phyloP scores from a whole-genome alignment of 2,888 invertebrate genomes.

The Apotomis betuletana region DNA sequence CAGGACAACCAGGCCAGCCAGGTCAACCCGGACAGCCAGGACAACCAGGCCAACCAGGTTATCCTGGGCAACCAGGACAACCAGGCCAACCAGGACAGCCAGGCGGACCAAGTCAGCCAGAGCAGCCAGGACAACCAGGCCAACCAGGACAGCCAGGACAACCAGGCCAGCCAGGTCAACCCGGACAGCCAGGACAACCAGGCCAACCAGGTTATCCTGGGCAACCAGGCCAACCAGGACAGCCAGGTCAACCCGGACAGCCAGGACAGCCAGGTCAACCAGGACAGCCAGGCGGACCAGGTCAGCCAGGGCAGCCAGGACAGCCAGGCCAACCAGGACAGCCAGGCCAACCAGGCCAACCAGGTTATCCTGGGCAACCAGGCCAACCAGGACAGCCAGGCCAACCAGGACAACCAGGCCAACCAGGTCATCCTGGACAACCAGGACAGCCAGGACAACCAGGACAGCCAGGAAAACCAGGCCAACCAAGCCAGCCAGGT shows the following conservation, averaged over 20 bases:
- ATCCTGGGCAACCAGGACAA: background rate
- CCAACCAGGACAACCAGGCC: background rate
- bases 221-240: too few relatives aligned
- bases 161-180: background rate
- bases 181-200: background rate
- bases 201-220: too few relatives aligned
- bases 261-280: too few relatives aligned
- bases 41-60: background rate
- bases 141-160: background rate
- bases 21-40: background rate
- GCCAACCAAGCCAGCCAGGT: background rate
- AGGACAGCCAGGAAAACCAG: background rate
- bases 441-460: background rate
- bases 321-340: background rate
- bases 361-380: background rate
- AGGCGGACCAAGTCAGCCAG: background rate
- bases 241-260: conserved; percentile 7
- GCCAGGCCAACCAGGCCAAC: background rate
- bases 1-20: background rate
- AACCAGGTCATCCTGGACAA: background rate
- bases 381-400: background rate
- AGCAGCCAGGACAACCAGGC: background rate
- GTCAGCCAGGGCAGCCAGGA: background rate
- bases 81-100: background rate
- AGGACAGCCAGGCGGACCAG: conserved; percentile 1